Conservation (phyloP, 2,797 vertebrate species). For the Pseudochirops cupreus region DNA sequence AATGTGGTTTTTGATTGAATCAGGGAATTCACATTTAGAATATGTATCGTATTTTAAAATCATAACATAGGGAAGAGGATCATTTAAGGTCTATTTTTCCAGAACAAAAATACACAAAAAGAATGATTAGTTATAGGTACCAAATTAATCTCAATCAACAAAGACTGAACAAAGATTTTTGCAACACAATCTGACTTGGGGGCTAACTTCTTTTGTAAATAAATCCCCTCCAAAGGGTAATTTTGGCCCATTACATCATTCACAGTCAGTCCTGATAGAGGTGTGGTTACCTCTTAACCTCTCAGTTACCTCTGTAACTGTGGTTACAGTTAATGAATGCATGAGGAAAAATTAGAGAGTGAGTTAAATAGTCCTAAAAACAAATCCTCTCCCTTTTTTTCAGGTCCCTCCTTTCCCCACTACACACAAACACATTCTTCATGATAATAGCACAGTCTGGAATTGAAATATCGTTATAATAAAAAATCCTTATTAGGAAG, state of each 20-base stretch:
- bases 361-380: slow-evolving; percentile 38
- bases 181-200: slow-evolving; percentile 5
- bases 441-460: slow-evolving; percentile 5
- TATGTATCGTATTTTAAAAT: slow-evolving; percentile 30
- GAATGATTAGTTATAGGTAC: background rate
- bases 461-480: slow-evolving; percentile 59
- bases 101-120: slow-evolving; percentile 20
- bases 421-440: slow-evolving; percentile 16
- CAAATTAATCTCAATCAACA: slow-evolving; percentile 26
- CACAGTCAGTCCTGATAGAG: background rate
- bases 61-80: slow-evolving; percentile 2
- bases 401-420: background rate
- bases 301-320: no score
- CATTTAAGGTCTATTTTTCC: slow-evolving; percentile 45
- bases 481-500: slow-evolving; percentile 57
- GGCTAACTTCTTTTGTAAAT: slow-evolving; percentile 46
- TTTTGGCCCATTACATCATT: slow-evolving; percentile 13
- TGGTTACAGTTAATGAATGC: slow-evolving; percentile 3
- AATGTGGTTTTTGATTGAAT: background rate
- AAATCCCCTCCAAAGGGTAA: slow-evolving; percentile 33
- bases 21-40: background rate
- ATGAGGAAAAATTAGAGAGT: slow-evolving; percentile 27
- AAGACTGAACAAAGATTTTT: slow-evolving; percentile 17
- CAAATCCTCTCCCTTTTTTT: background rate
- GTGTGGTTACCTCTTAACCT: no score